Percentiles rank a stretch among this genome's conserved stretches.
These are phyloP conservation scores for Cephus sareptanus DNA, from an alignment of 2,888 invertebrate species.

Conservation along the genomic window DNA sequence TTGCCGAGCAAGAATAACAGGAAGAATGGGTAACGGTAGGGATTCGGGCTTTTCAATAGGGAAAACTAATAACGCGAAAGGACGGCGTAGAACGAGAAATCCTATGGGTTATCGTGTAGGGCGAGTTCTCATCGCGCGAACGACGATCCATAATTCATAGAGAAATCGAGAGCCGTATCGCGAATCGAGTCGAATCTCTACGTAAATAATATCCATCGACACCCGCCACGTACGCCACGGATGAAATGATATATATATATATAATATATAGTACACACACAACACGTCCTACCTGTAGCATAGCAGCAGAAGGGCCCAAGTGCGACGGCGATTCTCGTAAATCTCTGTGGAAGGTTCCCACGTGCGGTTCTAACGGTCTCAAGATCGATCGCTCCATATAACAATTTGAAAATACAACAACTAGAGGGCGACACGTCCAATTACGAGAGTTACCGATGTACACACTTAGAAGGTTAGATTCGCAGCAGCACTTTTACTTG, in stretches of 20 bases:
- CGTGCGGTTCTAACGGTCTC: background rate
- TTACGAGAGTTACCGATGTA: background rate
- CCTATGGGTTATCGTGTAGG: background rate
- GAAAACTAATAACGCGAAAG: constrained; percentile 34
- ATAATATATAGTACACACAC: background rate
- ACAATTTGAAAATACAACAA: background rate
- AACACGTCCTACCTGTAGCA: background rate
- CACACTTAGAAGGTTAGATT: background rate
- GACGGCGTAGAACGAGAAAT: background rate
- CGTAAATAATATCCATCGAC: constrained; percentile 30
- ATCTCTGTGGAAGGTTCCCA: background rate
- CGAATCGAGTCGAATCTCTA: constrained; percentile 20
- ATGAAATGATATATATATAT: background rate
- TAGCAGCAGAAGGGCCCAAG: background rate
- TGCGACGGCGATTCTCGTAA: background rate
- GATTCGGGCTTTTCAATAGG: constrained; percentile 32
- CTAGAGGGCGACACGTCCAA: background rate
- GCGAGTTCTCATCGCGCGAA: background rate
- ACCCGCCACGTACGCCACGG: background rate
- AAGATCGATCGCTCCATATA: background rate
- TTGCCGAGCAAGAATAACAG: constrained; percentile 6
- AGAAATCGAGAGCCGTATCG: background rate
- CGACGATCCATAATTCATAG: background rate
- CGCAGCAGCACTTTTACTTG: background rate
- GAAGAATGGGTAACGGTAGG: constrained; percentile 1